Evolutionary conservation across 2,888 invertebrate genomes (phyloP), one percentile per base, ranked within the genome.

Genomic region (Phytoseiulus persimilis): DNA sequence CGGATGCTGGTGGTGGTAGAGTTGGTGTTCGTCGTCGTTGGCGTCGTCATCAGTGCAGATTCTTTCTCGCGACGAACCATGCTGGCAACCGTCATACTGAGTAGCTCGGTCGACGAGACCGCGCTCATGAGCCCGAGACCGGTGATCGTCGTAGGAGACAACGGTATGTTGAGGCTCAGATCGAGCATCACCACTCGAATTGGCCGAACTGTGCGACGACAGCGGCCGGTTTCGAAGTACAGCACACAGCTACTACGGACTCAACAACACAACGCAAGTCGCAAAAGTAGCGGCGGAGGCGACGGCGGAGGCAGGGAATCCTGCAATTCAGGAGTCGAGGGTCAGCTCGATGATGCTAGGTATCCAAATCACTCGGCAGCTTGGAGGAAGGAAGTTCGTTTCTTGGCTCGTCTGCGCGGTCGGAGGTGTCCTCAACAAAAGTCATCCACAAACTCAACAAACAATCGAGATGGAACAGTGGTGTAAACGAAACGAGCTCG

Each of bases 11-110:
- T 32, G 5, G 32, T n/a, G 31, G n/a, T n/a, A 31, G n/a, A 31
- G 31, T 83, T n/a, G 83, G 31, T 31, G 31, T 31, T n/a, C 31
- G 83, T 31, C 83, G 84, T 84, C 33, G 32, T n/a, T 6, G 83
- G 3, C 83, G 84, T 84, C 33, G 32, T 32, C 84, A 31, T 39
- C 39, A 31, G n/a, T 32, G 84, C 84, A 11, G 84, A n/a, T 28
- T 87, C 87, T 45, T 87, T 87, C 33, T 87, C 87, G 33, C 87
- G 87, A 32, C 87, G 87, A 33, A 87, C 87, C 87, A 32, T 87
- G 33, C 87, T 87, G 87, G 87, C 87, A 87, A 87, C 87, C 87
- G 87, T 87, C 87, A 87, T 87, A 32, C 87, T 87, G 87, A 87
- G 87, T n/a, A 87, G 32, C 6, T 87, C 87, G 39, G 87, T 45